Conservation (phyloP, 1,140 invertebrate species). For the Onthophagus taurus region DNA sequence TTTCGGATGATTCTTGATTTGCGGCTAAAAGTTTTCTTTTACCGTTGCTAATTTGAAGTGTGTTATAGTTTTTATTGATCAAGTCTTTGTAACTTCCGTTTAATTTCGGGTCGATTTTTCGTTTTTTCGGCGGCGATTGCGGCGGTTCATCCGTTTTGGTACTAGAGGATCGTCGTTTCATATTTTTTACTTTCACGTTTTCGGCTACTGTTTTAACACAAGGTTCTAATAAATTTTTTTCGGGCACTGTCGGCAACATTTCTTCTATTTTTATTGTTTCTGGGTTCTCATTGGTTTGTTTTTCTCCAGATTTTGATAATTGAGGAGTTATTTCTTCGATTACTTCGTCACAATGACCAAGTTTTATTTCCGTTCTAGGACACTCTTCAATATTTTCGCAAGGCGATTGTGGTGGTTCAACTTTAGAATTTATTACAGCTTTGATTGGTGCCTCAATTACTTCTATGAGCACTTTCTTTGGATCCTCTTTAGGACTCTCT, state of each 20-base stretch:
- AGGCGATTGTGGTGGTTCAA: constrained; percentile 3
- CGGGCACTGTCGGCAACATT: not conserved
- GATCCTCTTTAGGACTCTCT: constrained; percentile 34
- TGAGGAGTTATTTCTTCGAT: too few relatives aligned
- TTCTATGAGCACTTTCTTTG: constrained; percentile 17
- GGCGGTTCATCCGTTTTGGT: constrained; percentile 17
- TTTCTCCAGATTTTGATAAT: constrained; percentile 16
- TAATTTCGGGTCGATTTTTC: constrained; percentile 22
- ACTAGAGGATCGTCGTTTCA: constrained; percentile 33
- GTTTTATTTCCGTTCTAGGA: not conserved
- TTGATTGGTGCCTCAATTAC: not conserved
- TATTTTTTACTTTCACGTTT: constrained; percentile 37
- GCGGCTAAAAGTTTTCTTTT: constrained; percentile 30
- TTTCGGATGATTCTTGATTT: not conserved
- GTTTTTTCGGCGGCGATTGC: constrained; percentile 19
- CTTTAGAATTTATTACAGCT: constrained; percentile 9
- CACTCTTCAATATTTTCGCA: constrained; percentile 6
- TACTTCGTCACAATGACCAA: not conserved
- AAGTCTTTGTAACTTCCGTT: constrained; percentile 38
- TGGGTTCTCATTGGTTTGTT: constrained; percentile 17
- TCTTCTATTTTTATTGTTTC: constrained; percentile 8
- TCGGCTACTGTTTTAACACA: constrained; percentile 33
- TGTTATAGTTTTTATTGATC: constrained; percentile 35
- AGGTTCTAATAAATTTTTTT: constrained; percentile 23
- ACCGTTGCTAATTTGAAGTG: constrained; percentile 37